Evolutionary conservation across 2,888 invertebrate genomes (phyloP).

Genomic region (Eudemis profundana): DNA sequence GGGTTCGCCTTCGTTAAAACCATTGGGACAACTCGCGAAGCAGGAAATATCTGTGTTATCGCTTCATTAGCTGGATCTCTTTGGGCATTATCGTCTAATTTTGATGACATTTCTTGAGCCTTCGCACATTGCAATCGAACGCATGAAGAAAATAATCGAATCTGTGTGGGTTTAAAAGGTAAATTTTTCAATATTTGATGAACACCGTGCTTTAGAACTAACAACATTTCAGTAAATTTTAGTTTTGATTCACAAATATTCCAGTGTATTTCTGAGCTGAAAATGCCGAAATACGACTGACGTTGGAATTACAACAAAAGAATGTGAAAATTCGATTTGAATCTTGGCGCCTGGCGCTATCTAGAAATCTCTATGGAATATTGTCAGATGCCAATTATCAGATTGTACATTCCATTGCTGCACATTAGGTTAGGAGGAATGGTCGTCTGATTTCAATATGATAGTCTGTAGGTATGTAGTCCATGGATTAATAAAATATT

Average conservation of each 20-base stretch:
- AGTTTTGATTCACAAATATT: slow-evolving; percentile 12
- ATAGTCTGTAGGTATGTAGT: too few species aligned
- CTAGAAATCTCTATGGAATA: slow-evolving; percentile 11
- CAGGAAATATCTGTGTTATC: slow-evolving; percentile 61
- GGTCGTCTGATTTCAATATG: too few species aligned
- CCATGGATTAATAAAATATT: too few species aligned
- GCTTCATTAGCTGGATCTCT: slow-evolving; percentile 47
- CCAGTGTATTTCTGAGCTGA: slow-evolving; percentile 20
- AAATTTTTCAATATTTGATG: slow-evolving; percentile 51
- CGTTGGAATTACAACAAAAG: slow-evolving; percentile 52
- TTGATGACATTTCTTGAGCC: slow-evolving; percentile 51
- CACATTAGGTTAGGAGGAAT: too few species aligned
- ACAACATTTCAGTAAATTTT: slow-evolving; percentile 55
- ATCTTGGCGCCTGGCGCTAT: slow-evolving; percentile 57
- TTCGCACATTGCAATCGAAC: slow-evolving; percentile 54
- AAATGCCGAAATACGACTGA: slow-evolving; percentile 35
- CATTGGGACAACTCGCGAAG: slow-evolving; percentile 66
- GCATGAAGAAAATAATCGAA: slow-evolving; percentile 52
- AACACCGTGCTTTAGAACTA: slow-evolving; percentile 58
- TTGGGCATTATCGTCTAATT: slow-evolving; percentile 38
- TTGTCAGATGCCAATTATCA: too few species aligned
- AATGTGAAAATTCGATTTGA: slow-evolving; percentile 57
- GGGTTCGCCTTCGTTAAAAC: slow-evolving; percentile 66
- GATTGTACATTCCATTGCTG: too few species aligned
- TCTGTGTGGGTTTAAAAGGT: slow-evolving; percentile 50